Percentiles rank a stretch among this genome's conserved stretches.
phyloP scores from a whole-genome alignment of 2,797 vertebrate genomes.

The Anguilla megastoma region DNA sequence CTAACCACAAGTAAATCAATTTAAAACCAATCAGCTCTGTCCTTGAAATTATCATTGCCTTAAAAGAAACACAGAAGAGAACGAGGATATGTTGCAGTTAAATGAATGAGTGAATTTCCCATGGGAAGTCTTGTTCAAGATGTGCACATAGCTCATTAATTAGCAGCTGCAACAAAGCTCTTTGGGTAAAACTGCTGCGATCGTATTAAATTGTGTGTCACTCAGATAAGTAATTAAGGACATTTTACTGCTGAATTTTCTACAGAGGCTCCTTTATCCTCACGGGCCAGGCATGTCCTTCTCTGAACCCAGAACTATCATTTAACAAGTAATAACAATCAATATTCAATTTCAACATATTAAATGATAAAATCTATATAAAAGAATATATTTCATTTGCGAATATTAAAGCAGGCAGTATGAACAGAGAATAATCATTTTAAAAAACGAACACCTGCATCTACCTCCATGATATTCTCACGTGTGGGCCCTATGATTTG shows the following conservation, averaged over 20 bases:
- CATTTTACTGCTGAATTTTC: background rate
- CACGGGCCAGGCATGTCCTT: background rate
- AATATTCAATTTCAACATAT: background rate
- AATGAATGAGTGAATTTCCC: constrained; percentile 17
- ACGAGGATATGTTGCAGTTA: background rate
- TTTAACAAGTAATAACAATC: background rate
- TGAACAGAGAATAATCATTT: background rate
- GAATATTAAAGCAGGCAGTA: background rate
- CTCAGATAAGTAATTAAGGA: background rate
- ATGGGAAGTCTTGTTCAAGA: constrained; percentile 1
- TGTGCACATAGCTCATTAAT: constrained; percentile 17
- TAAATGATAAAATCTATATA: background rate
- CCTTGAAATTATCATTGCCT: constrained; percentile 1
- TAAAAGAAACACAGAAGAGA: background rate
- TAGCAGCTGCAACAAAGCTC: constrained; percentile 11
- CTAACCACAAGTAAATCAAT: background rate
- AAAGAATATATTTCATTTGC: background rate
- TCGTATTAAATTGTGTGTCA: constrained; percentile 8
- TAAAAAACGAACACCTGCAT: background rate
- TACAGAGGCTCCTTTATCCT: background rate
- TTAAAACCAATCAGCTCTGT: background rate
- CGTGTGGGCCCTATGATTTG: background rate
- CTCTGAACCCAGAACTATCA: background rate
- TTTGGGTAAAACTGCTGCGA: constrained; percentile 11
- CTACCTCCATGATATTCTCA: background rate